Evolutionary conservation across 2,888 invertebrate species (phyloP).

Genomic region (Smittia aterrima): DNA sequence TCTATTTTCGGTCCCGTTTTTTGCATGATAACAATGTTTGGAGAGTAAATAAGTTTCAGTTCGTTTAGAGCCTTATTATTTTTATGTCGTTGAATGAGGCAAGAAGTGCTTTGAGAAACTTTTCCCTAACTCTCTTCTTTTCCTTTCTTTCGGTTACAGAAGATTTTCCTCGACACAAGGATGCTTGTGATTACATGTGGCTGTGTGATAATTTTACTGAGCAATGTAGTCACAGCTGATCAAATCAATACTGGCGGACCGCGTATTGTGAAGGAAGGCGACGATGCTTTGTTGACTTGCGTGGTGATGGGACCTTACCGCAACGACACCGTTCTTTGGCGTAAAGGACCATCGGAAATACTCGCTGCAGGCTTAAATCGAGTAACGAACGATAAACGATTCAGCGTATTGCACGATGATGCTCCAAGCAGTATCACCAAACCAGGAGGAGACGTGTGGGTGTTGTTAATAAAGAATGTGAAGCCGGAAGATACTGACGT

Average conservation of each 20-base stretch:
- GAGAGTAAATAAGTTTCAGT: constrained; percentile 36
- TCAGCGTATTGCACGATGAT: constrained; percentile 73
- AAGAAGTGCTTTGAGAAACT: neutral
- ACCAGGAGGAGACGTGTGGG: constrained; percentile 78
- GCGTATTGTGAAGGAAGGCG: constrained; percentile 62
- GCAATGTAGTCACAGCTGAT: constrained; percentile 6
- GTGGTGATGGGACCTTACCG: constrained; percentile 64
- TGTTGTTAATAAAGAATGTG: constrained; percentile 71
- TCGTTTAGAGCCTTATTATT: constrained; percentile 16
- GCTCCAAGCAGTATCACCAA: constrained; percentile 44
- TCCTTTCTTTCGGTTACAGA: neutral
- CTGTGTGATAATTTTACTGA: constrained; percentile 17
- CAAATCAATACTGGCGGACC: constrained; percentile 50
- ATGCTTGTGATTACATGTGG: constrained; percentile 35
- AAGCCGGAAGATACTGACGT: constrained; percentile 71
- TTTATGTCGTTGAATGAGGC: neutral
- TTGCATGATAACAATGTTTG: constrained; percentile 17
- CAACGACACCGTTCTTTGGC: constrained; percentile 74
- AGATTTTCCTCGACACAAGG: neutral
- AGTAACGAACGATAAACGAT: constrained; percentile 71
- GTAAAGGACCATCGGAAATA: constrained; percentile 66
- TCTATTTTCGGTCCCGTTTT: neutral
- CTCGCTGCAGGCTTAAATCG: constrained; percentile 73
- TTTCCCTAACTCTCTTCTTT: neutral
- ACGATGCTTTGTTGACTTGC: constrained; percentile 78